Conservation (phyloP, 2,113 vertebrate genomes). For the Engystomops pustulosus region DNA sequence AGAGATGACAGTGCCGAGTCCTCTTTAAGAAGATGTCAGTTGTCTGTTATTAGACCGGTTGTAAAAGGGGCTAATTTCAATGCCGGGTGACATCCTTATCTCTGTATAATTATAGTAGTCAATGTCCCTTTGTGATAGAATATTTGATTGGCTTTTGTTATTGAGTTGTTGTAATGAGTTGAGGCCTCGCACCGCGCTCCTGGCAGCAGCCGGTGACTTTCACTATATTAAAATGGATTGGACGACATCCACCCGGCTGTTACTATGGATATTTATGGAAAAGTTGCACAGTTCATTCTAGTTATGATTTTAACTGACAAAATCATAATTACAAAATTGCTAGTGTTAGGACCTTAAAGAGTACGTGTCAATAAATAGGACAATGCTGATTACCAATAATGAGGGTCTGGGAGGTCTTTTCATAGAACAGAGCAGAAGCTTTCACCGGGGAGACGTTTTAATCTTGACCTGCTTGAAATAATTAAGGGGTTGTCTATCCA, state of each 20-base stretch:
- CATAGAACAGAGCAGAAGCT: no score
- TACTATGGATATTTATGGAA: not conserved
- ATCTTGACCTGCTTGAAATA: no score
- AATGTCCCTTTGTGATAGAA: not conserved
- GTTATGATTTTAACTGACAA: not conserved
- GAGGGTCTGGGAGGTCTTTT: no score
- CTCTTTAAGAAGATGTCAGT: not conserved
- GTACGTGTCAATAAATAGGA: not conserved
- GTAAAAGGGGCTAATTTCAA: not conserved
- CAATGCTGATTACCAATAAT: no score
- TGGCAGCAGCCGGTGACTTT: not conserved
- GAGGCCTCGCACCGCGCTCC: not conserved
- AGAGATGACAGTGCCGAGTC: no score
- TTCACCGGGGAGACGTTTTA: no score
- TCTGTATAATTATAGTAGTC: not conserved
- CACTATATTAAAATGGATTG: not conserved
- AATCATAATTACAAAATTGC: conserved; percentile 1
- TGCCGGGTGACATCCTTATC: not conserved
- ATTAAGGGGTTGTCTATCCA: no score
- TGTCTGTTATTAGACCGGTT: not conserved
- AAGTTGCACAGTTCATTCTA: not conserved
- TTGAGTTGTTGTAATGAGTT: not conserved
- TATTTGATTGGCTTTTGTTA: not conserved
- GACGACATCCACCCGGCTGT: not conserved
- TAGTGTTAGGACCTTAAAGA: not conserved